phyloP scores from a whole-genome alignment of 1,140 invertebrate genomes.

The Steinernema feltiae region DNA sequence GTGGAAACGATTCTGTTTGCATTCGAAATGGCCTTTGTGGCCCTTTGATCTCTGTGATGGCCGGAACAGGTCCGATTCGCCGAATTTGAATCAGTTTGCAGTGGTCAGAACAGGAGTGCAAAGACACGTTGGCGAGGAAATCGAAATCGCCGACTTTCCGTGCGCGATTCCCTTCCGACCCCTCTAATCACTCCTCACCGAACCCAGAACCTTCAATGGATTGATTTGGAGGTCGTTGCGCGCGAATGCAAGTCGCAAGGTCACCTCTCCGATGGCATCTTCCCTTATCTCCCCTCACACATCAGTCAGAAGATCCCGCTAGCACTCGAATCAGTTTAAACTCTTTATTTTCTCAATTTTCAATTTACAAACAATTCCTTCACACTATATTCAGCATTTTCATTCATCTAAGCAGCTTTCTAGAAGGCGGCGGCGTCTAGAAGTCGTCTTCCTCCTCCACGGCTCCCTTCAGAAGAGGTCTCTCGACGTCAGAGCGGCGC shows the following conservation, averaged over 20 bases:
- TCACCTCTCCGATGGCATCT: not conserved
- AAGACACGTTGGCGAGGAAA: too few relatives aligned
- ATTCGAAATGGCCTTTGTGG: not conserved
- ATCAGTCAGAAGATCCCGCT: not conserved
- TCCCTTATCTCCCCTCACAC: too few relatives aligned
- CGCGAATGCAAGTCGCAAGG: not conserved
- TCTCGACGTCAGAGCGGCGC: slow-evolving; percentile 21
- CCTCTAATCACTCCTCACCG: not conserved
- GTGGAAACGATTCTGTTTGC: not conserved
- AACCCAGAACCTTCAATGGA: not conserved
- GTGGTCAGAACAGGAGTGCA: too few relatives aligned
- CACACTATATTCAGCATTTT: not conserved
- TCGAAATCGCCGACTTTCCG: too few relatives aligned
- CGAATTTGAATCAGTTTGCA: not conserved
- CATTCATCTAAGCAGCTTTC: not conserved
- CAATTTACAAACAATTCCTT: not conserved
- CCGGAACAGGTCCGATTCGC: not conserved
- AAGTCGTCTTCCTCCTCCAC: slow-evolving; percentile 29
- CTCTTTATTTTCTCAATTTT: not conserved
- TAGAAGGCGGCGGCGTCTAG: not conserved
- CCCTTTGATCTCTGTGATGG: not conserved
- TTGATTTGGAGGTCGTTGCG: not conserved
- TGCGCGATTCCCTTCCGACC: not conserved
- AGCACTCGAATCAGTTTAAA: not conserved
- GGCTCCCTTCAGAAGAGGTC: slow-evolving; percentile 32